Conservation (phyloP, 2,888 invertebrate genomes). For the Leptinotarsa tumamoca region DNA sequence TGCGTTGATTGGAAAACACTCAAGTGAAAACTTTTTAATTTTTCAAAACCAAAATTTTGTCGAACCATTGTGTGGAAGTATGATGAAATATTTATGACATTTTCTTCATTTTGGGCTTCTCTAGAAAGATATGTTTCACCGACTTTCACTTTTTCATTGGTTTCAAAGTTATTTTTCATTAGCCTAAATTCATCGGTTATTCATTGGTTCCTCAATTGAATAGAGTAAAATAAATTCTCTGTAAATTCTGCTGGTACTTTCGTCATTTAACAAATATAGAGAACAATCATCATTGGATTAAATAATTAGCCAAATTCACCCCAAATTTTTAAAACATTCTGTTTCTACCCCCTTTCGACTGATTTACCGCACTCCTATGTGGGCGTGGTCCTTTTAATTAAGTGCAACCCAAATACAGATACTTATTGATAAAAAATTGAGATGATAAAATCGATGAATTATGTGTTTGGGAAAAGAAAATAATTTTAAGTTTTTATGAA, state of each 20-base stretch:
- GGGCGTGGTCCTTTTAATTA: not conserved
- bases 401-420: not conserved
- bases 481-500: too few species aligned
- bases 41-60: too few species aligned
- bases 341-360: not conserved
- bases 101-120: not conserved
- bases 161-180: not conserved
- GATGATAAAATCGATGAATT: not conserved
- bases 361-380: not conserved
- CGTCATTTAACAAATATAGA: not conserved
- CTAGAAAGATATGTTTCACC: not conserved
- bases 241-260: not conserved
- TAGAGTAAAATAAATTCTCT: not conserved
- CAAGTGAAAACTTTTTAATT: too few species aligned
- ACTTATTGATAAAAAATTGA: not conserved
- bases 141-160: not conserved
- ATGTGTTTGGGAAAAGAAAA: not conserved
- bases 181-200: not conserved
- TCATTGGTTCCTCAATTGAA: not conserved
- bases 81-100: not conserved
- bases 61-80: not conserved
- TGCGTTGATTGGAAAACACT: too few species aligned
- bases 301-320: not conserved
- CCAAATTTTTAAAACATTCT: not conserved
- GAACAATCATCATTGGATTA: not conserved